Evolutionary conservation across 2,888 invertebrate genomes (phyloP), one percentile per base, ranked within the genome.

Genomic region (Polyommatus icarus): DNA sequence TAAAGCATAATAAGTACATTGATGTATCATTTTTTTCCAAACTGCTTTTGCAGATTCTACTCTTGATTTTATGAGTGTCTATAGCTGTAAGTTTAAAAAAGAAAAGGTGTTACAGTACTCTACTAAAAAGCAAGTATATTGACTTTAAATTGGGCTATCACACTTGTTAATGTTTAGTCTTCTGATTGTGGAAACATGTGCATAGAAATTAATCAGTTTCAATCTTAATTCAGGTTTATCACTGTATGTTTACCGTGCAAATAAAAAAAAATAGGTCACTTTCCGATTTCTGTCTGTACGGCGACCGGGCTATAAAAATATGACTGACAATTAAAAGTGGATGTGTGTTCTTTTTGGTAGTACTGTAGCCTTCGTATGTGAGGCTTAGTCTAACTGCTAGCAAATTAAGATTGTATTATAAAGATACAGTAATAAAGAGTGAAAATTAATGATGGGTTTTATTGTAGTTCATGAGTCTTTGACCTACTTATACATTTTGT

Each of bases 361-460:
- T 12, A 12, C 8, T 67, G 15, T 29, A 32, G 29, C 12, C 61
- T 67, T 12, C 67, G 29, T 12, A 24, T 1, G 20, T 67, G 67
- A 29, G 67, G 67, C 67, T 67, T 67, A 67, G 29, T 32, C 29
- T 67, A 67, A 6, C 4, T 20, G 15, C 15, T 29, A 29, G 12
- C 24, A 61, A 1, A 6, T 24, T 32, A 32, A 67, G 67, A 18
- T 67, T 67, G 67, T 67, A 67, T 29, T 29, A 67, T 67, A 67
- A 67, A 29, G 29, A 67, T 67, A 67, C 29, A 29, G 67, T 29
- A 67, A 67, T 67, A 67, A 67, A 67, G 67, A 15, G 29, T 67
- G 67, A 67, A 67, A 67, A 12, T 24, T 24, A 61, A 4, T 24
- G 20, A 12, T 61, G 61, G 1, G 1, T 61, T 24, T 76, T 32